These are phyloP conservation scores for Scaptomyza pallida DNA, from an alignment of 1,140 invertebrate genomes.

Conservation along the genomic window DNA sequence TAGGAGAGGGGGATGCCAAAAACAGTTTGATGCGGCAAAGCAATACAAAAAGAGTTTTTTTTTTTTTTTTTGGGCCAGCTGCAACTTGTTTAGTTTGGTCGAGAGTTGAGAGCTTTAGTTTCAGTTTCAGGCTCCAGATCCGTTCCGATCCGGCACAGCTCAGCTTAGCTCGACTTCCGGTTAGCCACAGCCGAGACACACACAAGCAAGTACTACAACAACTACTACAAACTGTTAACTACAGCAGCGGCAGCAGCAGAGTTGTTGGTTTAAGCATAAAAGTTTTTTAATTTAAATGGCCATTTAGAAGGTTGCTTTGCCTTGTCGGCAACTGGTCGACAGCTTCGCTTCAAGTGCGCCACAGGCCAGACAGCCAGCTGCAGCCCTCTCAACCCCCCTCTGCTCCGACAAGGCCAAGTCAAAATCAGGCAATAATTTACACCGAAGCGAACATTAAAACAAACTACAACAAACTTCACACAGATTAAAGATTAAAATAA, in stretches of 20 bases:
- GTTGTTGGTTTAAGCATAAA: conserved; percentile 38
- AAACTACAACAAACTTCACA: not conserved
- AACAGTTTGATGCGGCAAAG: conserved; percentile 62
- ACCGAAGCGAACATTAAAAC: not conserved
- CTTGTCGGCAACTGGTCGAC: conserved; percentile 33
- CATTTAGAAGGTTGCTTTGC: conserved; percentile 59
- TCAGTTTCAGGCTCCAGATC: not conserved
- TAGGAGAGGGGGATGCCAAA: conserved; percentile 8
- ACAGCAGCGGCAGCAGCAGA: conserved; percentile 4
- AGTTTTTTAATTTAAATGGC: conserved; percentile 75
- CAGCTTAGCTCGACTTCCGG: not conserved
- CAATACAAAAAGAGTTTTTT: conserved; percentile 58
- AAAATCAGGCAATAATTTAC: not conserved
- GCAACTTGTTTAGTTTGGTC: conserved; percentile 45
- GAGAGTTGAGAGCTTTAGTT: not conserved
- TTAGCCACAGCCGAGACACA: not conserved
- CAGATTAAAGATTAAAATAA: conserved; percentile 4
- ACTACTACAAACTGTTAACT: conserved; percentile 9
- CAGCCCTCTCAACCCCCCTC: no score
- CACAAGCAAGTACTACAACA: not conserved
- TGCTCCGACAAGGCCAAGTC: not conserved
- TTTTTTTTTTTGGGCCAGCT: conserved; percentile 9
- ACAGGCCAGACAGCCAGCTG: not conserved
- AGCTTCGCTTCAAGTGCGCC: conserved; percentile 20
- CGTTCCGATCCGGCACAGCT: not conserved